These are phyloP conservation scores for Chesias legatella DNA, from an alignment of 2,888 invertebrate genomes.

Conservation along the genomic window DNA sequence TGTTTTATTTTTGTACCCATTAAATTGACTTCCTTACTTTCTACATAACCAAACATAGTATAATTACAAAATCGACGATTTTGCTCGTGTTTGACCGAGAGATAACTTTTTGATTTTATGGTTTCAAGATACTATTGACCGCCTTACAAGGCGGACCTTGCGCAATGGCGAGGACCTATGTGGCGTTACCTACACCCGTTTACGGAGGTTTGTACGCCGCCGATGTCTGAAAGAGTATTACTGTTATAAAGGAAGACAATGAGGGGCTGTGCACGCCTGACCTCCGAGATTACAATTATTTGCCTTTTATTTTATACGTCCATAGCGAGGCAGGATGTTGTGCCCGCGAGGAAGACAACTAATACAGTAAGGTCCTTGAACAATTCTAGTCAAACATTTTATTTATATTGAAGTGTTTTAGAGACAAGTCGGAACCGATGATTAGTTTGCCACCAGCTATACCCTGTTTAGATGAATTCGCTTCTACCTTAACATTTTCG, in stretches of 20 bases:
- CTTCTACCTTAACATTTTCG: too few relatives aligned
- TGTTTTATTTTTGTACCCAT: conserved; percentile 44
- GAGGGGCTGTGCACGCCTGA: conserved; percentile 56
- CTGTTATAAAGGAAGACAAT: conserved; percentile 37
- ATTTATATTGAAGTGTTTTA: too few relatives aligned
- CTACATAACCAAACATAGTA: conserved; percentile 25
- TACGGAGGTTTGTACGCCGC: conserved; percentile 42
- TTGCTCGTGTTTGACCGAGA: conserved; percentile 5
- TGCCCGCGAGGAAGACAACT: conserved; percentile 41
- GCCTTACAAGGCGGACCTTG: conserved; percentile 53
- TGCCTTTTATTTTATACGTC: conserved; percentile 61
- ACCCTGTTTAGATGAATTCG: too few relatives aligned
- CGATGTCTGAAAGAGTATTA: conserved; percentile 34
- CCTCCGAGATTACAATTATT: conserved; percentile 62
- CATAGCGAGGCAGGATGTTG: conserved; percentile 45
- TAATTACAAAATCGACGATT: conserved; percentile 12
- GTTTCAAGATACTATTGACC: conserved; percentile 21
- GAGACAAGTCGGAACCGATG: too few relatives aligned
- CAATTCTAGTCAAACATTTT: too few relatives aligned
- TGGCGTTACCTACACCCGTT: conserved; percentile 41
- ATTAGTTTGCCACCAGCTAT: too few relatives aligned
- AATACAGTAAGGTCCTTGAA: too few relatives aligned
- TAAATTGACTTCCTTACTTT: conserved; percentile 37
- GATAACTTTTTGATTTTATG: neutral
- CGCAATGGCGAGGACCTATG: conserved; percentile 44